These are phyloP conservation scores for Archegozetes longisetosus DNA, from an alignment of 1,140 invertebrate species.

Conservation along the genomic window DNA sequence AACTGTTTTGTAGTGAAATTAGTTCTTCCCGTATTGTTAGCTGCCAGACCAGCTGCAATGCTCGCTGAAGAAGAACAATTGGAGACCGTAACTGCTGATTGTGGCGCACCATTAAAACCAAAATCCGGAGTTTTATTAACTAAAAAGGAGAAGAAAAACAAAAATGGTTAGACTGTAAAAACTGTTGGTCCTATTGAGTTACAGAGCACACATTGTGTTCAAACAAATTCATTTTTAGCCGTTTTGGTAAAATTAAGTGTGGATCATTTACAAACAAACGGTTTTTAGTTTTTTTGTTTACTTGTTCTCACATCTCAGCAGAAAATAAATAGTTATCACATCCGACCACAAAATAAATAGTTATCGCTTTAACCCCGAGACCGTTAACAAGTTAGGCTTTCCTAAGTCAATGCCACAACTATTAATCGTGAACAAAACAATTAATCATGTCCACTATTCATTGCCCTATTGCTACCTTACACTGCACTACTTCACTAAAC, in stretches of 20 bases:
- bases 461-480: too few species aligned
- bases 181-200: background rate
- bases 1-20: slow-evolving; percentile 99
- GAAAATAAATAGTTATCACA: background rate
- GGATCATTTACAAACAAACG: background rate
- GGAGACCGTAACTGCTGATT: background rate
- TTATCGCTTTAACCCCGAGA: background rate
- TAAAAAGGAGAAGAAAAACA: background rate
- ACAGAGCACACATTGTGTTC: background rate
- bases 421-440: background rate
- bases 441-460: background rate
- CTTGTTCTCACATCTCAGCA: background rate
- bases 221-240: background rate
- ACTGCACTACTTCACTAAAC: too few species aligned
- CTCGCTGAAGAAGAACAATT: background rate
- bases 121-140: background rate
- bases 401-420: background rate
- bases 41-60: slow-evolving; percentile 9
- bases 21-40: slow-evolving; percentile 53
- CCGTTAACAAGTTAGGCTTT: background rate
- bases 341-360: background rate
- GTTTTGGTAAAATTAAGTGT: background rate
- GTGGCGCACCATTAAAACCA: background rate
- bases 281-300: background rate
- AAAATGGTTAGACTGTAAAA: background rate